Conservation (phyloP, 2,113 vertebrate genomes). For the Cephalopholis sonnerati region DNA sequence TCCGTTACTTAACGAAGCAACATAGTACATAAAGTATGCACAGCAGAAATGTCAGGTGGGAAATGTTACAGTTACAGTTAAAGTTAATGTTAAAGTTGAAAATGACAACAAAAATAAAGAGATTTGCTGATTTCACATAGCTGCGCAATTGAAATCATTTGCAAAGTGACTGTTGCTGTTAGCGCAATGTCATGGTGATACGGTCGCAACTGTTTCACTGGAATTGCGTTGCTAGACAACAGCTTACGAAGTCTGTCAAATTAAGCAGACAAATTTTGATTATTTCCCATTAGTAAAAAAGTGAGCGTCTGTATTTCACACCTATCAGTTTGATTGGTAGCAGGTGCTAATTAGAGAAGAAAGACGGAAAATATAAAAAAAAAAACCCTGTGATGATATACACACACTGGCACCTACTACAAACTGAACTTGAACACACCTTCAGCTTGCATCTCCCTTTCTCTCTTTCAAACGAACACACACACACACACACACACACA, state of each 20-base stretch:
- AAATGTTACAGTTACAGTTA: too few species aligned
- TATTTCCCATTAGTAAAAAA: neutral
- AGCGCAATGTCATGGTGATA: too few species aligned
- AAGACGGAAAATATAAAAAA: constrained; percentile 31
- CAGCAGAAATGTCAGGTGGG: too few species aligned
- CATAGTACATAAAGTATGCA: too few species aligned
- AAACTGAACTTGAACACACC: constrained; percentile 11
- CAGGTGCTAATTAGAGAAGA: constrained; percentile 39
- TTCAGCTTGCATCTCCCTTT: constrained; percentile 24
- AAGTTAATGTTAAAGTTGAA: too few species aligned
- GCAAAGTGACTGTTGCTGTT: too few species aligned
- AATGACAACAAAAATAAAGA: too few species aligned
- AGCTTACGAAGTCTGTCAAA: neutral
- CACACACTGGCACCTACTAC: neutral
- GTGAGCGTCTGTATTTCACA: constrained; percentile 15
- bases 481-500: constrained; percentile 45
- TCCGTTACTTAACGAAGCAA: too few species aligned
- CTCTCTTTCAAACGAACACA: neutral
- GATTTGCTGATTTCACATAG: too few species aligned
- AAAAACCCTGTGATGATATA: constrained; percentile 39
- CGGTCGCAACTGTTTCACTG: too few species aligned
- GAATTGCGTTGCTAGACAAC: too few species aligned
- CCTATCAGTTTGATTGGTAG: constrained; percentile 19
- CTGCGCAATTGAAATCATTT: too few species aligned
- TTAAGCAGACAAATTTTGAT: neutral